Evolutionary conservation across 2,113 vertebrate species (phyloP).

Genomic region (Oxyura jamaicensis): DNA sequence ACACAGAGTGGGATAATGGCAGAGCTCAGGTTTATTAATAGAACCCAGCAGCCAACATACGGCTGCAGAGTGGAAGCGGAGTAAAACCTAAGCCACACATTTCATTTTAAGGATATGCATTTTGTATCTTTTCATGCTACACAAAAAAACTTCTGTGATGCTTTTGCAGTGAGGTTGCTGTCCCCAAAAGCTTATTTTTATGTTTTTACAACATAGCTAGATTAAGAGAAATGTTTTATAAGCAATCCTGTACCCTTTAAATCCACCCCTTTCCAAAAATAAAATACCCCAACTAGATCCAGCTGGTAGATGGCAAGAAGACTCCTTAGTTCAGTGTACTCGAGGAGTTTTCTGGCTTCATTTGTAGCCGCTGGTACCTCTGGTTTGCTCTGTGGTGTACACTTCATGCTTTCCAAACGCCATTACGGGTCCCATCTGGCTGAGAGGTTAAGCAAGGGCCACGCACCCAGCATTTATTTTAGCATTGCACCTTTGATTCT

Average conservation of each 20-base stretch:
- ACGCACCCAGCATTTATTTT: background rate
- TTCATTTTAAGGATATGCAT: background rate
- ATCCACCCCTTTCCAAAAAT: background rate
- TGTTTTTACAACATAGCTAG: background rate
- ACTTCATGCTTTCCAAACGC: background rate
- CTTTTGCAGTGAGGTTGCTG: background rate
- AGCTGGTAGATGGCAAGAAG: background rate
- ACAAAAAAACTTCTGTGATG: background rate
- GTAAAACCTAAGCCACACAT: background rate
- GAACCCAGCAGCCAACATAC: conserved; percentile 15
- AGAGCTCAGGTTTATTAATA: background rate
- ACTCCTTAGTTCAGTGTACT: background rate
- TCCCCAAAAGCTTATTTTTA: conserved; percentile 8
- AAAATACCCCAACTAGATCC: background rate
- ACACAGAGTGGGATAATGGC: background rate
- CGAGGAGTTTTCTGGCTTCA: background rate
- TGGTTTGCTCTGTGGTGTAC: background rate
- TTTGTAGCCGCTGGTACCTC: background rate
- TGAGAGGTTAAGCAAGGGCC: background rate
- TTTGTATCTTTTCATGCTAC: conserved; percentile 25
- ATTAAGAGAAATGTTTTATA: background rate
- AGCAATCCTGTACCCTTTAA: background rate
- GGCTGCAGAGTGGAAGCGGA: background rate
- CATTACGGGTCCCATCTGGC: background rate
- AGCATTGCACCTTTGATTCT: background rate